Evolutionary conservation across 2,113 vertebrate species (phyloP).

Genomic region (Craseonycteris thonglongyai): DNA sequence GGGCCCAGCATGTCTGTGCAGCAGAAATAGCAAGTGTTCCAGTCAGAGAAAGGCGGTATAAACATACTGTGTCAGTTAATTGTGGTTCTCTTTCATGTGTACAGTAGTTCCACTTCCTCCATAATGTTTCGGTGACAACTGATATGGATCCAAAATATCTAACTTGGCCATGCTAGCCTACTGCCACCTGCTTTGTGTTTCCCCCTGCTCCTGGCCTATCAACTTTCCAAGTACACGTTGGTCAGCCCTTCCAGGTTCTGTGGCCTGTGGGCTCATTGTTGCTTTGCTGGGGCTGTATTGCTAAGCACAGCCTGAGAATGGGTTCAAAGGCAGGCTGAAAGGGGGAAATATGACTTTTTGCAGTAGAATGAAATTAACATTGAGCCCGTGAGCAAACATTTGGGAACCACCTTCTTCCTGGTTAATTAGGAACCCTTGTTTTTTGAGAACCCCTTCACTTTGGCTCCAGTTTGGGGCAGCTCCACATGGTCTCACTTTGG

Average conservation of each 20-base stretch:
- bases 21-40: conserved; percentile 40
- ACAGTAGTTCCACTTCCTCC: conserved; percentile 51
- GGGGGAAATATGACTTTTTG: not conserved
- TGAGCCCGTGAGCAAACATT: not conserved
- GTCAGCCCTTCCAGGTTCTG: not conserved
- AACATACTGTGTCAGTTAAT: conserved; percentile 38
- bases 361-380: not conserved
- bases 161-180: not conserved
- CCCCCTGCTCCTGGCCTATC: not conserved
- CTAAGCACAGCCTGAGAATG: not conserved
- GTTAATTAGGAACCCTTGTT: not conserved
- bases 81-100: conserved; percentile 38
- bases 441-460: not conserved
- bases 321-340: not conserved
- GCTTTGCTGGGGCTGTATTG: not conserved
- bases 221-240: not conserved
- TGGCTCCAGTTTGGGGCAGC: not conserved
- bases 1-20: not conserved
- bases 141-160: conserved; percentile 16
- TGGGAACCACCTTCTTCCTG: not conserved
- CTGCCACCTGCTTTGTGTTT: conserved; percentile 14
- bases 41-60: conserved; percentile 24
- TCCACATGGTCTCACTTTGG: not conserved
- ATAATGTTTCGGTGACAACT: conserved; percentile 51
- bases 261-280: not conserved